Conservation (phyloP, 2,888 invertebrate species). For the Acleris literana region DNA sequence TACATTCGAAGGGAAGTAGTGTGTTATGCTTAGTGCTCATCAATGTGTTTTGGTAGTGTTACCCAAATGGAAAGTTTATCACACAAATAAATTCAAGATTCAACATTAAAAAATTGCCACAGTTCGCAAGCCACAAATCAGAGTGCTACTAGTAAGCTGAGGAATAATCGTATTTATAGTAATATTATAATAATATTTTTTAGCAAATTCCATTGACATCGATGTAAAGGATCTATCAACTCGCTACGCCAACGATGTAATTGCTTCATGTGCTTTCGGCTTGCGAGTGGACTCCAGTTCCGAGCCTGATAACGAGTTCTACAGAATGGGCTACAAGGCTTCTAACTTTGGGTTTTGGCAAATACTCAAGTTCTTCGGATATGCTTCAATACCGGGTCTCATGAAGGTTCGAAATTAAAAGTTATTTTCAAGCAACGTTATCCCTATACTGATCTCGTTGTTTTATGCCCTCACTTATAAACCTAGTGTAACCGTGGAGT, state of each 20-base stretch:
- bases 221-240: slow-evolving; percentile 62
- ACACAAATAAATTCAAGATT: too few relatives aligned
- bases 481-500: too few relatives aligned
- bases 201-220: slow-evolving; percentile 40
- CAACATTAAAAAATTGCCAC: background rate
- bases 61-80: background rate
- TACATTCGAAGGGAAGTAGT: background rate
- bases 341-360: slow-evolving; percentile 54
- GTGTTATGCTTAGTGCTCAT: background rate
- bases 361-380: slow-evolving; percentile 30
- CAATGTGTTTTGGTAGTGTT: background rate
- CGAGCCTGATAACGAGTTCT: slow-evolving; percentile 81
- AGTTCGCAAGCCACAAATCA: background rate
- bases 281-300: slow-evolving; percentile 80
- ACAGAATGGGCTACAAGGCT: slow-evolving; percentile 71
- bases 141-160: too few relatives aligned
- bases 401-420: slow-evolving; percentile 15
- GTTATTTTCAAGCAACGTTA: too few relatives aligned
- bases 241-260: slow-evolving; percentile 78
- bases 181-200: background rate
- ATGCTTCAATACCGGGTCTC: background rate
- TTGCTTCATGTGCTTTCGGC: slow-evolving; percentile 80
- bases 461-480: too few relatives aligned
- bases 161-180: too few relatives aligned
- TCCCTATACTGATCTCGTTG: too few relatives aligned